A percentile compares a stretch with the other conserved stretches of the same genome.
Conservation (phyloP, 30 jellyfish, hydroid and myxozoan species). For the Nemopilema nomurai region DNA sequence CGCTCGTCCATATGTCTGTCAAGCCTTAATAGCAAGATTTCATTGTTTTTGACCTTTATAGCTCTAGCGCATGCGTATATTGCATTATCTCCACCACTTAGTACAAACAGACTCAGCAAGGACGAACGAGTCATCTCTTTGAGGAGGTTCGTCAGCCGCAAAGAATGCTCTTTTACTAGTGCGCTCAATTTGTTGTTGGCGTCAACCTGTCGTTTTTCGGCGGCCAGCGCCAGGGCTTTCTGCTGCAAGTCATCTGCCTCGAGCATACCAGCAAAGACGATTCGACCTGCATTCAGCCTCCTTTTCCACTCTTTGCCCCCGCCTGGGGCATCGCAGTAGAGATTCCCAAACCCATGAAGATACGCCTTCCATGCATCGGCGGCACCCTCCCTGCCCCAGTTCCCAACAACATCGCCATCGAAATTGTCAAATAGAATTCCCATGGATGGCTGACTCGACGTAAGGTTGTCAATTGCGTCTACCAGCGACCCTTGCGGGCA, state of each 20-base stretch:
- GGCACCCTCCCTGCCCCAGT: slow-evolving; percentile 38
- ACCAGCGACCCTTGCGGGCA: not conserved
- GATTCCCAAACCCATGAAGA: slow-evolving; percentile 22
- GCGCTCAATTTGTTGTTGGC: slow-evolving; percentile 5
- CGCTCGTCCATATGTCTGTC: slow-evolving; percentile 51
- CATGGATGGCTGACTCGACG: not conserved
- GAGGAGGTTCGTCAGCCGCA: slow-evolving; percentile 5
- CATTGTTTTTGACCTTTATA: not conserved
- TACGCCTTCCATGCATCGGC: slow-evolving; percentile 41
- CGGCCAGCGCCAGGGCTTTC: slow-evolving; percentile 12
- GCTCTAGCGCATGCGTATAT: slow-evolving; percentile 29
- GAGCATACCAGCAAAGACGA: slow-evolving; percentile 16
- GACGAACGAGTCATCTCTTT: not conserved
- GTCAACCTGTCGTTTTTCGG: not conserved
- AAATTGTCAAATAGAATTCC: slow-evolving; percentile 26
- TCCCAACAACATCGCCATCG: slow-evolving; percentile 34
- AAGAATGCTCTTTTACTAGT: slow-evolving; percentile 24
- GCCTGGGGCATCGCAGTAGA: slow-evolving; percentile 1
- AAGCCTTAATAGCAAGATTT: not conserved
- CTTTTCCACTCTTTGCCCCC: not conserved
- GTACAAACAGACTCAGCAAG: not conserved
- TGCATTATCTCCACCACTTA: slow-evolving; percentile 40
- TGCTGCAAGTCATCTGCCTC: slow-evolving; percentile 24
- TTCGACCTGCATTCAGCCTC: slow-evolving; percentile 11
- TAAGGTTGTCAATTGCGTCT: not conserved